Evolutionary conservation across 2,888 invertebrate genomes (phyloP), one percentile per base, ranked within the genome.

Genomic region (Ichneumoninae sp.): DNA sequence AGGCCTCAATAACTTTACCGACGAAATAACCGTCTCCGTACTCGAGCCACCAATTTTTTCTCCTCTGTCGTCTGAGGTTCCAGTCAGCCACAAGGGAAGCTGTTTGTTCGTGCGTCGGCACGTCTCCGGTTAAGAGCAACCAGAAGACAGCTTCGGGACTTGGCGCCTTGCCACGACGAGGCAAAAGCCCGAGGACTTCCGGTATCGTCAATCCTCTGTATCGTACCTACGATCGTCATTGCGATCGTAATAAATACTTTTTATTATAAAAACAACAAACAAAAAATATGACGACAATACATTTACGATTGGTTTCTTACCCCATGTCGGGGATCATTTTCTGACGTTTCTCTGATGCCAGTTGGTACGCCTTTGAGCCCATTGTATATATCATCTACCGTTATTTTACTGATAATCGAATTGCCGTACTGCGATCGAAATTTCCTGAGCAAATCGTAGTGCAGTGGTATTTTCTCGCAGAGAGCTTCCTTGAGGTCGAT

Each of bases 71-170:
- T 44, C 93, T 88, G 10, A 83, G 69, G 0, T 87, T 83, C 93
- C 92, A 92, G 79, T 93, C 93, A 3, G 89, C 85, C n/a, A 89
- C 88, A 8, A 92, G 83, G 0, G 91, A 89, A 3, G 91, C 88
- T 0, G 91, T 91, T 83, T 93, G 93, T 63, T 91, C 90, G 19
- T 87, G 81, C 1, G 91, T 92, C 6, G 93, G 92, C 0, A 92
- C 82, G 76, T 92, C 93, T 3, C 92, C 93, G 8, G 92, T 93
- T 60, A 92, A 76, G 5, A 92, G 85, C 5, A 92, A 82, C 92
- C 92, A 92, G 78, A 92, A 92, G 3, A 92, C 89, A 6, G 92
- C 90, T 82, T 92, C 92, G 1, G 91, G 90, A 50, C 88, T 90
- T n/a, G 92, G 92, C 16, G 89, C 90, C n/a, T 86, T 88, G 77